A percentile compares a stretch with the other conserved stretches of the same genome.
phyloP scores from a whole-genome alignment of 2,888 invertebrate genomes.

The Ormyrus rosae region DNA sequence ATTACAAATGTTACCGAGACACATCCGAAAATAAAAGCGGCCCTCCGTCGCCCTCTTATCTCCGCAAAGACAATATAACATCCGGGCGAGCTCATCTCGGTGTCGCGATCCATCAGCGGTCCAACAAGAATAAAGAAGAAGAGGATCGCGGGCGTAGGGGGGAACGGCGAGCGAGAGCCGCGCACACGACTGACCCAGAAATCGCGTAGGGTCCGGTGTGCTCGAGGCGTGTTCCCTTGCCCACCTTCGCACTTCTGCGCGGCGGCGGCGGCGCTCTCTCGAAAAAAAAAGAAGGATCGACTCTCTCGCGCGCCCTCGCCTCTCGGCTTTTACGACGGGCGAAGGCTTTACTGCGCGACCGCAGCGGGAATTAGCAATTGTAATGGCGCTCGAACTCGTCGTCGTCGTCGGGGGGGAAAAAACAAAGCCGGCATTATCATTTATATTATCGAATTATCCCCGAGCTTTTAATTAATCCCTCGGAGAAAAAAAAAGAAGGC shows the following conservation, averaged over 20 bases:
- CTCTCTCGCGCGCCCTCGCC: conserved; percentile 64
- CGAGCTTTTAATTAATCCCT: conserved; percentile 56
- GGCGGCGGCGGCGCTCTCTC: no score
- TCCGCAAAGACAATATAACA: no score
- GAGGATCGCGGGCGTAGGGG: no score
- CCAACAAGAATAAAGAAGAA: background rate
- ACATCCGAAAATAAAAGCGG: no score
- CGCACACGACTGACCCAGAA: conserved; percentile 48
- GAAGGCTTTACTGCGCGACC: conserved; percentile 70
- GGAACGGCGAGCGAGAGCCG: background rate
- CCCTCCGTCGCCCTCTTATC: no score
- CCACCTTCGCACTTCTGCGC: conserved; percentile 22
- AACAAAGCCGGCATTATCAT: conserved; percentile 56
- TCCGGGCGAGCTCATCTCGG: conserved; percentile 17
- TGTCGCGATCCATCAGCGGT: conserved; percentile 35
- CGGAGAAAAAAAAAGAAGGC: conserved; percentile 16
- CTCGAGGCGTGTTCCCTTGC: conserved; percentile 40
- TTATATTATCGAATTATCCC: conserved; percentile 57
- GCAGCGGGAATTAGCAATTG: conserved; percentile 73
- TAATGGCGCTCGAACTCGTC: conserved; percentile 65
- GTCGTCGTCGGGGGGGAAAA: conserved; percentile 16
- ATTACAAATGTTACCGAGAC: no score
- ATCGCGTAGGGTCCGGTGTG: conserved; percentile 51
- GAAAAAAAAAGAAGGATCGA: no score
- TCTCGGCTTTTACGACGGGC: conserved; percentile 69